Evolutionary conservation across 2,113 vertebrate species (phyloP).

Genomic region (Okapia johnstoni): DNA sequence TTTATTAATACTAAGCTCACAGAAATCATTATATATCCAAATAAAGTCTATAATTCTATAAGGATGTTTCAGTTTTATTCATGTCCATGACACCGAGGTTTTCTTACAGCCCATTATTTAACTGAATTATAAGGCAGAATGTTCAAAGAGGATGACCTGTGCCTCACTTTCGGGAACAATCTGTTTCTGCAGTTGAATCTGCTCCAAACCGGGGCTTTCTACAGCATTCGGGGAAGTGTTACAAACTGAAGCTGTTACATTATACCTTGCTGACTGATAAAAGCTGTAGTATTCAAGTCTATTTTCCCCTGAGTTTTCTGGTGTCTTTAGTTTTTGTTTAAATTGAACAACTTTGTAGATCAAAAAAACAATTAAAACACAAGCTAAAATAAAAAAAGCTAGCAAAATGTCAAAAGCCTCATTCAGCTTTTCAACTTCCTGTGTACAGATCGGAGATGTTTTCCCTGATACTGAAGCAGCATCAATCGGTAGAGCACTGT

Average conservation of each 20-base stretch:
- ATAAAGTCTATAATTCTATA: constrained; percentile 18
- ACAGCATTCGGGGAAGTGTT: constrained; percentile 62
- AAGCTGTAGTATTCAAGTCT: constrained; percentile 86
- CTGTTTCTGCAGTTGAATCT: constrained; percentile 77
- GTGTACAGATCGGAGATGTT: constrained; percentile 77
- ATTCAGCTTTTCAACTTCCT: constrained; percentile 79
- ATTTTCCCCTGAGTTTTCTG: constrained; percentile 80
- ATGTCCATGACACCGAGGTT: neutral
- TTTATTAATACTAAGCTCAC: constrained; percentile 65
- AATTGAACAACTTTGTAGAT: constrained; percentile 81
- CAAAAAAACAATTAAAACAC: constrained; percentile 81
- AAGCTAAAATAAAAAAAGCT: constrained; percentile 84
- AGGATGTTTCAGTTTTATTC: neutral
- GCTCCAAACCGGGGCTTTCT: constrained; percentile 76
- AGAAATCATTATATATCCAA: constrained; percentile 49
- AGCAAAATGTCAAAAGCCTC: constrained; percentile 85
- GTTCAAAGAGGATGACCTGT: constrained; percentile 87
- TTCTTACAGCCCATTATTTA: neutral
- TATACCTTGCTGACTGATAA: constrained; percentile 85
- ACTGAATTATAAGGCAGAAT: constrained; percentile 80
- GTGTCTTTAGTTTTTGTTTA: constrained; percentile 76
- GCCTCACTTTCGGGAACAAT: constrained; percentile 80
- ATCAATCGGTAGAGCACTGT: constrained; percentile 51
- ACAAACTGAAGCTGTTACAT: constrained; percentile 72
- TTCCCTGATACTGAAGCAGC: constrained; percentile 73